Percentiles rank a stretch among this genome's conserved stretches.
phyloP scores from a whole-genome alignment of 2,888 invertebrate species.

The Lochmaea capreae region DNA sequence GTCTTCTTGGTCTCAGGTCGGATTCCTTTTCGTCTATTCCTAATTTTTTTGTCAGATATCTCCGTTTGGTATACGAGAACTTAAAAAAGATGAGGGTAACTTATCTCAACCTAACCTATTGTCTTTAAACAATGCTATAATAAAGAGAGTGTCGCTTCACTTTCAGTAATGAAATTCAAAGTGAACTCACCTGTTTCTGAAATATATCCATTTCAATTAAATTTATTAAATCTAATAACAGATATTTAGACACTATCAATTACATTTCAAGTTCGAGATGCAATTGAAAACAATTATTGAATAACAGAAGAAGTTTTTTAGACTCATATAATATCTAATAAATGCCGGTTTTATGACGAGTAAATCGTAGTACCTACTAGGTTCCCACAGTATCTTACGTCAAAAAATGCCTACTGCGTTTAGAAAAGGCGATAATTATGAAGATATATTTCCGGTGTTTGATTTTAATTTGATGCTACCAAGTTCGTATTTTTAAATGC shows the following conservation, averaged over 20 bases:
- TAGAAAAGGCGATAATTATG: background rate
- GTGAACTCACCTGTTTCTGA: background rate
- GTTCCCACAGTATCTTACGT: slow-evolving; percentile 2
- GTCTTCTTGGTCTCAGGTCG: too few relatives aligned
- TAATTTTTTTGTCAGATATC: too few relatives aligned
- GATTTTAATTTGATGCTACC: background rate
- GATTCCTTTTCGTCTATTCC: too few relatives aligned
- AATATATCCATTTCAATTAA: background rate
- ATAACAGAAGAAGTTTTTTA: background rate
- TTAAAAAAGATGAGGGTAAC: too few relatives aligned
- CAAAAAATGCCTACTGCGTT: background rate
- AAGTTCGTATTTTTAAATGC: background rate
- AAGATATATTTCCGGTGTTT: background rate
- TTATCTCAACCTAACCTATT: too few relatives aligned
- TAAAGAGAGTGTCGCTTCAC: too few relatives aligned
- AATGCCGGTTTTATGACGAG: background rate
- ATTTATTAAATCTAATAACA: background rate
- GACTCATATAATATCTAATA: background rate
- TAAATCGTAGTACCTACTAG: background rate
- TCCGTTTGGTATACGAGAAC: too few relatives aligned
- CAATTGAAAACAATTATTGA: slow-evolving; percentile 3
- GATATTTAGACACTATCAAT: background rate
- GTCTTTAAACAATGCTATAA: too few relatives aligned
- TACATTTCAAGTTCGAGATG: background rate
- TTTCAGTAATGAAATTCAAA: background rate